These are phyloP conservation scores for Drosophila histrio DNA, from an alignment of 2,888 invertebrate genomes.

Conservation along the genomic window DNA sequence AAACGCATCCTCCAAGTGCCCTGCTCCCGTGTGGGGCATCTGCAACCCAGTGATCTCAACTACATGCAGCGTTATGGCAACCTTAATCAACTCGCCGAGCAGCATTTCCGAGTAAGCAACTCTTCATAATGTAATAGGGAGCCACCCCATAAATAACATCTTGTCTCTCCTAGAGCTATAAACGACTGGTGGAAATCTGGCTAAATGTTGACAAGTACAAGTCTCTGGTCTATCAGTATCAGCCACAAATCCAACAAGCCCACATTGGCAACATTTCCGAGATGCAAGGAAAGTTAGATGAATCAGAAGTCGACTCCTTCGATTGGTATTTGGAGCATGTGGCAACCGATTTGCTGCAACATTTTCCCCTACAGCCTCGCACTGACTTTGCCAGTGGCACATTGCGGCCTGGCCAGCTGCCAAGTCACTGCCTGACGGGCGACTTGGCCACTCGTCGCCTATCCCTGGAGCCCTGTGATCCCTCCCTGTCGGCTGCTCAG, in stretches of 20 bases:
- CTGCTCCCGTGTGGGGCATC: conserved; percentile 95
- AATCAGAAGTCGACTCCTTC: conserved; percentile 88
- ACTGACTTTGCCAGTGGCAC: conserved; percentile 91
- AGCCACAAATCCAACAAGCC: conserved; percentile 90
- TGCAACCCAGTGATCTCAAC: conserved; percentile 93
- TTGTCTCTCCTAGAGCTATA: conserved; percentile 88
- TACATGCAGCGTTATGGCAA: conserved; percentile 96
- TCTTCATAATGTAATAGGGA: neutral
- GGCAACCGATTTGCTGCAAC: conserved; percentile 93
- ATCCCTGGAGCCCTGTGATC: conserved; percentile 54
- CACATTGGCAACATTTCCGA: conserved; percentile 81
- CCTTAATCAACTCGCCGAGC: conserved; percentile 86
- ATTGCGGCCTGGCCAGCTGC: conserved; percentile 86
- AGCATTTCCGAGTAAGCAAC: conserved; percentile 14
- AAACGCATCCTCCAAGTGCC: conserved; percentile 96
- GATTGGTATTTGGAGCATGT: conserved; percentile 96
- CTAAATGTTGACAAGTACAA: conserved; percentile 95
- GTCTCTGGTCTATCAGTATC: conserved; percentile 90
- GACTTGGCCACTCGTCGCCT: conserved; percentile 24
- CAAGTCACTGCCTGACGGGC: conserved; percentile 86
- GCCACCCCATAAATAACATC: neutral
- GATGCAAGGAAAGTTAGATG: neutral
- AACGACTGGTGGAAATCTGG: conserved; percentile 97
- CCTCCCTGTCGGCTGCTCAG: conserved; percentile 54
- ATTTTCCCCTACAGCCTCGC: conserved; percentile 95